Evolutionary conservation across 2,113 vertebrate genomes (phyloP).

Genomic region (Caranx melampygus): DNA sequence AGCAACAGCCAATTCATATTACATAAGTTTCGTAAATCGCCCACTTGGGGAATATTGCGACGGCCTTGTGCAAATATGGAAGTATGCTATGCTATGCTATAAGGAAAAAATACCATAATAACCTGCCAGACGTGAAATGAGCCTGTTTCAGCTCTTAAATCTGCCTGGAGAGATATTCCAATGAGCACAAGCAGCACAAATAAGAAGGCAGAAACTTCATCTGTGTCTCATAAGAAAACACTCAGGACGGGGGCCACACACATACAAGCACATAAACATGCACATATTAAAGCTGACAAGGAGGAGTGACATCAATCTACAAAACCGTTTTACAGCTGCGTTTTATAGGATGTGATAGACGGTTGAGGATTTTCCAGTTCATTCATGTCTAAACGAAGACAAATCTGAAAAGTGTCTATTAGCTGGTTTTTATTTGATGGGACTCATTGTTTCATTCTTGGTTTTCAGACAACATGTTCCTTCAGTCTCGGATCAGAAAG

Average conservation of each 20-base stretch:
- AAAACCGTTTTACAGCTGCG: constrained; percentile 41
- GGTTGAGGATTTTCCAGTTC: constrained; percentile 48
- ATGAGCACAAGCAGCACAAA: constrained; percentile 32
- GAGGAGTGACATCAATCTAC: constrained; percentile 37
- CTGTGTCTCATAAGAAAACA: constrained; percentile 35
- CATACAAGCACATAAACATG: constrained; percentile 28
- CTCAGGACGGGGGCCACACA: constrained; percentile 43
- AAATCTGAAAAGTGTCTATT: constrained; percentile 24
- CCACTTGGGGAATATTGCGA: constrained; percentile 64
- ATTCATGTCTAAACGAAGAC: constrained; percentile 23
- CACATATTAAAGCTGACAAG: constrained; percentile 22
- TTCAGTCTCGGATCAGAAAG: constrained; percentile 15
- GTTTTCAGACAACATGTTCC: neutral
- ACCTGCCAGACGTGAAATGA: constrained; percentile 60
- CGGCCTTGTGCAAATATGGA: constrained; percentile 67
- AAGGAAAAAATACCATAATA: constrained; percentile 48
- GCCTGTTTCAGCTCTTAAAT: constrained; percentile 48
- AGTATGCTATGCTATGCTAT: constrained; percentile 38
- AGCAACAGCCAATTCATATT: constrained; percentile 61
- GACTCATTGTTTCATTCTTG: neutral
- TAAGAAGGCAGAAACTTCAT: constrained; percentile 52
- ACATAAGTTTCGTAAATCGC: constrained; percentile 55
- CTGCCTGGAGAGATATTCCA: constrained; percentile 59
- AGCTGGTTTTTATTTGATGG: constrained; percentile 15
- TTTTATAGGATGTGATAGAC: constrained; percentile 54